Base-by-base conservation (phyloP, 64 coral and sea anemone genomes). In the Catalaphyllia jardinei region DNA sequence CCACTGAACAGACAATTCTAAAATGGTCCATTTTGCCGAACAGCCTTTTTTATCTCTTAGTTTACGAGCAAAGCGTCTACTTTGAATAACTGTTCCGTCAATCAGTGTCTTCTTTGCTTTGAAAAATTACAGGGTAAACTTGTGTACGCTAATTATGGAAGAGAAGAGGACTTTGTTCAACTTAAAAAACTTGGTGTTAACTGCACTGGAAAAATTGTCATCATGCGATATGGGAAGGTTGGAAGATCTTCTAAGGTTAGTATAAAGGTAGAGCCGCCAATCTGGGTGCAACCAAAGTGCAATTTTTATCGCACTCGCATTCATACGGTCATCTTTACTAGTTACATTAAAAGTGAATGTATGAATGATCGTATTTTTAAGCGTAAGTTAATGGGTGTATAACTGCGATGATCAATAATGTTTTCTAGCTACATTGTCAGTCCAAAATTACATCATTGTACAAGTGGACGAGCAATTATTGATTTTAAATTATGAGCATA, bases 71-170 rank as follows among this genome's bases (percentile, higher is more conserved):
- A 57, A 57, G 54, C 25, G 13, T 60, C 6, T 49, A 74, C n/a
- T 30, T 67, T n/a, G 8, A 52, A 15, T 46, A 28, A 73, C 1
- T 14, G 13, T 55, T 82, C 10, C 80, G 18, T 7, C 65, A 18
- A 79, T 18, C 17, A 31, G 7, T 59, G 42, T 60, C 19, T 67
- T 28, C 4, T 74, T 72, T 57, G 11, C 49, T 88, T 81, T 61
- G 76, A 12, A 55, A n/a, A 51, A 16, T 33, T 65, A 11, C 50
- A 95, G 94, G 89, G 89, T 25, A 91, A 92, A 74, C 87, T 98
- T 28, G 76, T 98, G 18, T 98, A 94, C 77, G 96, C 64, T 22
- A 98, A 98, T 79, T 98, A 97, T 67, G 95, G 82, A 31, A 64
- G 95, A 25, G 80, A 71, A 12, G 35, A 63, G 30, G 95, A 97